Percentiles rank a stretch among this genome's conserved stretches.
These are phyloP conservation scores for Brachirus orientalis DNA, from an alignment of 2,113 vertebrate genomes.

Conservation along the genomic window DNA sequence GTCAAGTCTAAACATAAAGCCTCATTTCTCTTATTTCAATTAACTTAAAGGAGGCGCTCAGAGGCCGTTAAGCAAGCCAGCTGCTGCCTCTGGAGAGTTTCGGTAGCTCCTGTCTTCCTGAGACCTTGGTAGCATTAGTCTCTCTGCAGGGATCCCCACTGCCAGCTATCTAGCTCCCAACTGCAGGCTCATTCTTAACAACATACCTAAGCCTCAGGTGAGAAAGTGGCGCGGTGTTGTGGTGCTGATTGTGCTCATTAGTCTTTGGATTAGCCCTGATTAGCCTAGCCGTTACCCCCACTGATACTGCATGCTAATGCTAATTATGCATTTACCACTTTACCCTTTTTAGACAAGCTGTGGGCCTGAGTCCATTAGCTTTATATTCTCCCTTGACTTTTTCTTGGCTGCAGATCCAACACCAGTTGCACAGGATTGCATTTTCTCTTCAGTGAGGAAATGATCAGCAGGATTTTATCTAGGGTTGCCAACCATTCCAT, in stretches of 20 bases:
- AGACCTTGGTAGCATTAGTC: conserved; percentile 61
- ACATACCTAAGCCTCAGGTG: conserved; percentile 62
- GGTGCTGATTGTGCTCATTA: conserved; percentile 68
- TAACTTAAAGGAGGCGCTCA: conserved; percentile 57
- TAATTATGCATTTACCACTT: conserved; percentile 48
- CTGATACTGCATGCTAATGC: conserved; percentile 43
- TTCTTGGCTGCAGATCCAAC: neutral
- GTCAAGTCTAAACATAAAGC: conserved; percentile 68
- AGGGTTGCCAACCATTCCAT: no score
- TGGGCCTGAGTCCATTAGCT: conserved; percentile 28
- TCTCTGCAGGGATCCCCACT: conserved; percentile 60
- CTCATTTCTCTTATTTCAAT: conserved; percentile 73
- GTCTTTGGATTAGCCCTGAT: conserved; percentile 65
- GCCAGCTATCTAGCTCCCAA: conserved; percentile 35
- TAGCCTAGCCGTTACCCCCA: conserved; percentile 53
- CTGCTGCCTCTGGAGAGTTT: conserved; percentile 61
- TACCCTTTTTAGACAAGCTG: conserved; percentile 29
- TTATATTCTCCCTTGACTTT: conserved; percentile 16
- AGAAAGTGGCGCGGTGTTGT: conserved; percentile 44
- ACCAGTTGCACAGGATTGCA: neutral
- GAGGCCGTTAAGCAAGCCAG: conserved; percentile 63
- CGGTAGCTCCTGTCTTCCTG: conserved; percentile 60
- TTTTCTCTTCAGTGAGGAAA: conserved; percentile 9
- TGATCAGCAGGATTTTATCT: conserved; percentile 21
- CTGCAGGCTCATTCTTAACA: conserved; percentile 47